Evolutionary conservation across 37 sponge, comb jelly and placozoan genomes (phyloP).

Genomic region (Oopsacas minuta): DNA sequence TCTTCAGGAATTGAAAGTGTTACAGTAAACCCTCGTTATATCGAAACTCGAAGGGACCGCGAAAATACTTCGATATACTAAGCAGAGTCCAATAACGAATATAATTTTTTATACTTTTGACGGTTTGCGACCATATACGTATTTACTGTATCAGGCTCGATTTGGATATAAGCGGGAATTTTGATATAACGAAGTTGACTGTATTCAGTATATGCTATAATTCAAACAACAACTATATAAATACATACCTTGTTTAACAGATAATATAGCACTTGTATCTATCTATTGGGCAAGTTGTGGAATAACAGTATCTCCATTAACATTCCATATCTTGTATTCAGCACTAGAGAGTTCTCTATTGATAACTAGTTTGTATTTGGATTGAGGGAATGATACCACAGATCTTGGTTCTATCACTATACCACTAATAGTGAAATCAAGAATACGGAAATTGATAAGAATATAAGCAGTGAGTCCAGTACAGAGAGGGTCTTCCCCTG

Average conservation of each 20-base stretch:
- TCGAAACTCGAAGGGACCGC: too few relatives aligned
- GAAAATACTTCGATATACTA: too few relatives aligned
- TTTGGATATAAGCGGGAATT: too few relatives aligned
- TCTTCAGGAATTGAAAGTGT: too few relatives aligned
- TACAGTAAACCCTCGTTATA: too few relatives aligned
- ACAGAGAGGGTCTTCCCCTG: constrained; percentile 56
- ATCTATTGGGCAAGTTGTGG: background rate
- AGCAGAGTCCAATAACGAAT: too few relatives aligned
- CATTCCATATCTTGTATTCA: constrained; percentile 76
- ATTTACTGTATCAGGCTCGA: too few relatives aligned
- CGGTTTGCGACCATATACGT: too few relatives aligned
- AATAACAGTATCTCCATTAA: constrained; percentile 64
- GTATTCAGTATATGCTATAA: too few relatives aligned
- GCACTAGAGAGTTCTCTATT: constrained; percentile 34
- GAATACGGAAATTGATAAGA: constrained; percentile 52
- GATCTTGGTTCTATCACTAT: constrained; percentile 58
- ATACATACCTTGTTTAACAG: background rate
- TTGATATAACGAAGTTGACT: too few relatives aligned
- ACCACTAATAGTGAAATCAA: constrained; percentile 58
- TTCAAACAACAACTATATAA: background rate
- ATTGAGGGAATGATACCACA: constrained; percentile 45
- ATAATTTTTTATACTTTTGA: too few relatives aligned
- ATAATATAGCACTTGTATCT: background rate
- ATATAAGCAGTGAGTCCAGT: constrained; percentile 57
- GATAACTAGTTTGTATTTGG: constrained; percentile 41